Base-by-base conservation (phyloP, 2,888 invertebrate species). In the Campoplex capitator region DNA sequence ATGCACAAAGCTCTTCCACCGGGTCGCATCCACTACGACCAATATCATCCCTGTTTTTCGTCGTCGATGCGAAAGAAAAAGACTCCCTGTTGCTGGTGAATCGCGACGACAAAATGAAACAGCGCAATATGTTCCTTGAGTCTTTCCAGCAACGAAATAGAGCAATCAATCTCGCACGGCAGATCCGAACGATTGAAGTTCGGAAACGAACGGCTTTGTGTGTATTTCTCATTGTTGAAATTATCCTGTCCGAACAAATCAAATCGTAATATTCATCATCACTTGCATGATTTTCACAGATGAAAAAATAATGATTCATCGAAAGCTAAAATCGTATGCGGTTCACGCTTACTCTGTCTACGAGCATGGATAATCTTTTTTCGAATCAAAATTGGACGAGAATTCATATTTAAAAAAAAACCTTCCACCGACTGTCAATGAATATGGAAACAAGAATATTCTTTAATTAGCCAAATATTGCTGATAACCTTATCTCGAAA, bases 41-140 rank as follows among this genome's bases (percentile, higher is more conserved):
- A 83, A 83, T 86, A 83, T 86, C 77, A 58, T 62, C 45, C 68
- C 75, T 65, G 76, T 58, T 58, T 51, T 74, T 48, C 35, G 16
- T 80, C 79, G 79, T 56, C 42, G 76, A 71, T 56, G 45, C 62
- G 85, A 54, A 75, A 74, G 16, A 54, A 83, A 48, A 54, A 51
- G 51, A 70, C 48, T 32, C 16, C 77, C 67, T 32, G 42, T 38
- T 58, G 38, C 45, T 32, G 76, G 23, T 77, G 38, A 65, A 67
- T 65, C 65, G 11, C 65, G 11, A 65, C 76, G 58, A 67, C 45
- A 8, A 42, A 70, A 76, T 67, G 75, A 84, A 56, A 84, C 75
- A 70, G 62, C 32, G 32, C 62, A 84, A 77, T 16, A 85, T 51
- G n/a, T 65, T 67, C 54, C 67, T 73, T 58, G 28, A 48, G 71